Percentiles rank a stretch among this genome's conserved stretches.
These are phyloP conservation scores for Macrobrachium nipponense DNA, from an alignment of 1,140 invertebrate species.

Conservation along the genomic window DNA sequence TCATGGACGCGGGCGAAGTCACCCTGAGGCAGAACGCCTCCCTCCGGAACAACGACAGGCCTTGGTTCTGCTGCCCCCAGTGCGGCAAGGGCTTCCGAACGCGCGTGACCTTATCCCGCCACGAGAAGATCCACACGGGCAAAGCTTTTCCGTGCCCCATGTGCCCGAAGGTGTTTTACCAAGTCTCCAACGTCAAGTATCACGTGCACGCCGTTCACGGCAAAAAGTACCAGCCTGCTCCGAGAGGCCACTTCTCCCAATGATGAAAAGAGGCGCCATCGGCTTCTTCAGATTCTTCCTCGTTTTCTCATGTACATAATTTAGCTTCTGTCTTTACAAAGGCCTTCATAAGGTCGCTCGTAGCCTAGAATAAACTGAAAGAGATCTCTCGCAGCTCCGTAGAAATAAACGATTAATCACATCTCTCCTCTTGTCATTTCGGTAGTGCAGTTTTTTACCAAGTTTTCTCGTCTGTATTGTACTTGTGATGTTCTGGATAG, in stretches of 20 bases:
- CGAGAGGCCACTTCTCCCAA: not conserved
- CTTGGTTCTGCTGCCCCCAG: slow-evolving; percentile 48
- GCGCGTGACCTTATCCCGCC: slow-evolving; percentile 49
- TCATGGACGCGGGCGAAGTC: not conserved
- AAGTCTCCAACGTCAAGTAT: slow-evolving; percentile 58
- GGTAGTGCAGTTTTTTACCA: too few species aligned
- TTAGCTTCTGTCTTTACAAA: too few species aligned
- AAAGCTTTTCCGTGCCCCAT: slow-evolving; percentile 54
- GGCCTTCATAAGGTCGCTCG: too few species aligned
- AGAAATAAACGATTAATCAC: too few species aligned
- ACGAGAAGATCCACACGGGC: slow-evolving; percentile 57
- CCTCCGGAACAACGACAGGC: not conserved
- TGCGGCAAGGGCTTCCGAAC: slow-evolving; percentile 54
- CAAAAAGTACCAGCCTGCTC: slow-evolving; percentile 33
- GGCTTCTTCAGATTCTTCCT: not conserved
- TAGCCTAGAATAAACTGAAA: too few species aligned
- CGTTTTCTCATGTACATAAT: not conserved
- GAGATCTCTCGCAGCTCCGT: too few species aligned
- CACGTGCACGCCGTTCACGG: slow-evolving; percentile 54
- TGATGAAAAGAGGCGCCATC: not conserved
- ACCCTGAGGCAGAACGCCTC: not conserved
- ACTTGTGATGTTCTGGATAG: too few species aligned
- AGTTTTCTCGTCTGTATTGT: too few species aligned
- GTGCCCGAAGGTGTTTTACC: slow-evolving; percentile 58
- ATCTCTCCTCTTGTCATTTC: too few species aligned